Conservation (phyloP, 2,113 vertebrate species). For the Lamprotornis superbus region DNA sequence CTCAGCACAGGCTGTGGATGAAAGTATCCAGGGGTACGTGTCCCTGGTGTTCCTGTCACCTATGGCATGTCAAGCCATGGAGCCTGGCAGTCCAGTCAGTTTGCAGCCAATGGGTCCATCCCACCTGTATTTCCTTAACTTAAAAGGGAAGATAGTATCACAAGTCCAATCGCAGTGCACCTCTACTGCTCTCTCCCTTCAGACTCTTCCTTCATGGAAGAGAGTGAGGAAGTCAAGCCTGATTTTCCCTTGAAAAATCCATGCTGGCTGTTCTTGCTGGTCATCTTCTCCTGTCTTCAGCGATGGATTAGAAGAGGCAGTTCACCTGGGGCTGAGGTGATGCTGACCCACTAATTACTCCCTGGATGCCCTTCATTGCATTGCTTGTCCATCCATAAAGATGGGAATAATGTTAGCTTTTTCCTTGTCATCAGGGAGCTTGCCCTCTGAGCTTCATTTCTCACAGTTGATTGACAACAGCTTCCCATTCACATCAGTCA, state of each 20-base stretch:
- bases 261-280: neutral
- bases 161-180: neutral
- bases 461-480: neutral
- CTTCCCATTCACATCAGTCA: neutral
- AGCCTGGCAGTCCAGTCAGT: neutral
- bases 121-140: neutral
- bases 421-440: neutral
- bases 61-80: neutral
- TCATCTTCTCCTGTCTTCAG: neutral
- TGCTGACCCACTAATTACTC: neutral
- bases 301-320: neutral
- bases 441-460: neutral
- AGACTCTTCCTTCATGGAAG: neutral
- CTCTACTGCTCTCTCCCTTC: neutral
- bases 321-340: neutral
- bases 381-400: neutral
- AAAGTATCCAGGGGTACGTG: accelerated
- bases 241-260: neutral
- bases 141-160: neutral
- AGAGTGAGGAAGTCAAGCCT: neutral
- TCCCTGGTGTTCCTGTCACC: neutral
- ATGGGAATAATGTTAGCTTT: neutral
- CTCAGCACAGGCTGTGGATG: neutral
- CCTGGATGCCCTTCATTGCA: neutral
- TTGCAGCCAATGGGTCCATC: neutral